Conservation (phyloP, 2,113 vertebrate species). For the Oncorhynchus masou region DNA sequence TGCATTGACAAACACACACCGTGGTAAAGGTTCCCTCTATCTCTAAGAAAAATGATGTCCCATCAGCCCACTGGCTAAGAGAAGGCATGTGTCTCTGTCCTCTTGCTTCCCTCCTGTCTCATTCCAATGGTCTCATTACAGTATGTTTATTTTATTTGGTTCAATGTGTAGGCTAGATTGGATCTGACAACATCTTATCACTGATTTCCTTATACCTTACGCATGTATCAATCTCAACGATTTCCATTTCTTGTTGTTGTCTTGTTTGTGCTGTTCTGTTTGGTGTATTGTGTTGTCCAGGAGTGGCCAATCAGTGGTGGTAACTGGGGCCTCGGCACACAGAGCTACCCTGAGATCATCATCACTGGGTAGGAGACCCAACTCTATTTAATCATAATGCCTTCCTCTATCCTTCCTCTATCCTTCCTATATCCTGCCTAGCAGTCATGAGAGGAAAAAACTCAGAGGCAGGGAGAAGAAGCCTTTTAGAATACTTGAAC, state of each 20-base stretch:
- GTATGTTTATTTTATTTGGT: too few relatives aligned
- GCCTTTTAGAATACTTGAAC: neutral
- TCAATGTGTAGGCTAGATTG: too few relatives aligned
- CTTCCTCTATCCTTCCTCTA: slow-evolving; percentile 5
- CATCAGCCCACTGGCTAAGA: neutral
- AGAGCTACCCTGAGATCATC: slow-evolving; percentile 98
- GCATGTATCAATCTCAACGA: too few relatives aligned
- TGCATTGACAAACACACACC: neutral
- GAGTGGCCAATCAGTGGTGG: slow-evolving; percentile 98
- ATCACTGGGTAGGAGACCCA: slow-evolving; percentile 91
- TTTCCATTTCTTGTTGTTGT: neutral
- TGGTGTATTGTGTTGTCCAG: slow-evolving; percentile 66
- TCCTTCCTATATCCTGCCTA: slow-evolving; percentile 4
- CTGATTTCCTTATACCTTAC: too few relatives aligned
- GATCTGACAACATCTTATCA: too few relatives aligned
- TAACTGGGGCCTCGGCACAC: slow-evolving; percentile 96
- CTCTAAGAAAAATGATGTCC: neutral
- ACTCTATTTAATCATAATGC: slow-evolving; percentile 46
- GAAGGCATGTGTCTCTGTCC: too few relatives aligned
- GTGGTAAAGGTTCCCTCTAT: neutral
- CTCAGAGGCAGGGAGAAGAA: neutral
- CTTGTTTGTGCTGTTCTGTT: slow-evolving; percentile 27
- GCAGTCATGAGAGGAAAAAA: too few relatives aligned
- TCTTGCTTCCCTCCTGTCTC: neutral
- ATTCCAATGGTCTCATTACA: too few relatives aligned